Base-by-base conservation (phyloP, 2,113 vertebrate species). In the Etia nguti region DNA sequence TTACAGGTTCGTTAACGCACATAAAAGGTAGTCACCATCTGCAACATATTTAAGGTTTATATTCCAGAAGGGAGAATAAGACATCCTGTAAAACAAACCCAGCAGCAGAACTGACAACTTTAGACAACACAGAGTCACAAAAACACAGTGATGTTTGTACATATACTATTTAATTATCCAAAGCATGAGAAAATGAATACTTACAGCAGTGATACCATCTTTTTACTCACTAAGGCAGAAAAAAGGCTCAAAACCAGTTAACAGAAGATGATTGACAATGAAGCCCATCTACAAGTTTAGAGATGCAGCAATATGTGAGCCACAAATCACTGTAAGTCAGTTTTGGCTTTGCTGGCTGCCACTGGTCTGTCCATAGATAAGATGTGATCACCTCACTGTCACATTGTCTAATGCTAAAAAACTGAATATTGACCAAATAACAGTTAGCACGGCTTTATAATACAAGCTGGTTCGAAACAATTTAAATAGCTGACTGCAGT, bases 71-170 rank as follows among this genome's bases (percentile, higher is more conserved):
- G 65, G n/a, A 86, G 50, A 90, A 82, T 88, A 83, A 75, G 88
- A 87, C 70, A 81, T 94, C 80, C 77, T 77, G 6, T 90, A 86
- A 93, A 93, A 91, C 10, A 88, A 80, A 80, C 81, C 81, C 16
- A 6, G 31, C 55, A 65, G 79, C 36, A 50, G 62, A 50, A 91
- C 50, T 20, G 52, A 13, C 55, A n/a, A 10, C 84, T 87, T 77
- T 85, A 91, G 88, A 89, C 29, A 82, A 70, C 81, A 82, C 55
- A 81, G 81, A 55, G 80, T 80, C 36, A 65, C 80, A 81, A 86
- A 91, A 91, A 93, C 88, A 92, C 43, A 54, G 9, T 65, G 10
- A 83, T 87, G 56, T 85, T 62, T 86, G 48, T 38, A 70, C 10
- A 55, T 8, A n/a, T 29, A 36, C 48, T 75, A 36, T 20, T 56